Percentiles rank a stretch among this genome's conserved stretches.
Conservation (phyloP, 2,113 vertebrate species). For the Leptocoma aspasia region DNA sequence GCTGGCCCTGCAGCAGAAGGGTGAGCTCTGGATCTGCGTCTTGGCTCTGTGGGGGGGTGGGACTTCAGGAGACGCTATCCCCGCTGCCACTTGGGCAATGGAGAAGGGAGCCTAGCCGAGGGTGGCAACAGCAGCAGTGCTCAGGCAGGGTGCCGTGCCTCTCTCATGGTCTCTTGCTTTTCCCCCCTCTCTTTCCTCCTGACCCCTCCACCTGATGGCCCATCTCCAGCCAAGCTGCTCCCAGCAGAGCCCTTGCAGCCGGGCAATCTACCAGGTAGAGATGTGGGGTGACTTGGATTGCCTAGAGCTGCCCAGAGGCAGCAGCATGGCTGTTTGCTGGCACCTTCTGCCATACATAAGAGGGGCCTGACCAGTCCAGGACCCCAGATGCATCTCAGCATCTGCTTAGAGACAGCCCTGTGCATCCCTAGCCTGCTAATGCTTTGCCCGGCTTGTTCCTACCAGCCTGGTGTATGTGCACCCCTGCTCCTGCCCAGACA, state of each 20-base stretch:
- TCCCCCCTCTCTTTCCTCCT: slow-evolving; percentile 18
- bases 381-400: neutral
- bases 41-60: neutral
- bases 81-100: accelerated
- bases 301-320: neutral
- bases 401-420: neutral
- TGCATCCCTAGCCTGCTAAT: neutral
- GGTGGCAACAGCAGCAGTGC: neutral
- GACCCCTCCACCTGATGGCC: neutral
- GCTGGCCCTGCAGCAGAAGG: slow-evolving; percentile 84
- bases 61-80: accelerated
- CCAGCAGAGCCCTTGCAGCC: slow-evolving; percentile 63
- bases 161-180: slow-evolving; percentile 48
- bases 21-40: slow-evolving; percentile 43
- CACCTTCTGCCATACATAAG: neutral
- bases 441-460: neutral
- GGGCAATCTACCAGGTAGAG: slow-evolving; percentile 61
- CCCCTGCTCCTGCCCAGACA: neutral
- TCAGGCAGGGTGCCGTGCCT: neutral
- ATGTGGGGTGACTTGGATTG: neutral
- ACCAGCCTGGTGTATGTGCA: neutral
- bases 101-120: neutral
- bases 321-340: slow-evolving; percentile 41
- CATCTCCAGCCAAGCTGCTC: slow-evolving; percentile 56
- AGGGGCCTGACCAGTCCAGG: neutral